These are phyloP conservation scores for Halcyon senegalensis DNA, from an alignment of 2,113 vertebrate genomes.

Conservation along the genomic window DNA sequence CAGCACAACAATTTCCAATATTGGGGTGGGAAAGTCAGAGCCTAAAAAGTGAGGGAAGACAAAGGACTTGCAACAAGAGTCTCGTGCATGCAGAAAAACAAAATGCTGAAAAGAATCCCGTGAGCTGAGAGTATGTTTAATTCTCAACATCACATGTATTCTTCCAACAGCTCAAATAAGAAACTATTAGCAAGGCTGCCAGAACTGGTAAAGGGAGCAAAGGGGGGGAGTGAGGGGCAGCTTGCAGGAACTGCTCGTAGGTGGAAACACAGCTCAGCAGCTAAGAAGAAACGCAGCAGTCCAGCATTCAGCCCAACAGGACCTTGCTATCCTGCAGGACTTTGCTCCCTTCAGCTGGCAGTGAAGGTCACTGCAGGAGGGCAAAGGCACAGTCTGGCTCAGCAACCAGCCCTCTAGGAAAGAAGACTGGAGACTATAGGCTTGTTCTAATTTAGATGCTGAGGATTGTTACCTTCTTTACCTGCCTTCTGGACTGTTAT, in stretches of 20 bases:
- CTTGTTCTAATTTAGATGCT: not conserved
- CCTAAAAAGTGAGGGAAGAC: not conserved
- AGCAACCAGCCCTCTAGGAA: not conserved
- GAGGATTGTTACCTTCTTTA: not conserved
- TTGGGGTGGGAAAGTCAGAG: not conserved
- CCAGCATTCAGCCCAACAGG: accelerated
- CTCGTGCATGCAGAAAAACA: not conserved
- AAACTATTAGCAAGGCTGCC: not conserved
- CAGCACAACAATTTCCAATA: not conserved
- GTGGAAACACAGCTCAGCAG: not conserved
- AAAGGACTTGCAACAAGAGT: not conserved
- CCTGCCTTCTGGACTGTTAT: not conserved
- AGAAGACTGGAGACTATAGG: no score
- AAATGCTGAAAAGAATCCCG: not conserved
- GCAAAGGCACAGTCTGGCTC: not conserved
- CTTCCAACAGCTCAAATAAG: constrained; percentile 17
- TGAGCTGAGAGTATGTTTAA: not conserved
- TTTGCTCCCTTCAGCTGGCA: not conserved
- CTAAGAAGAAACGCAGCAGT: not conserved
- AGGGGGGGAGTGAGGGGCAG: accelerated
- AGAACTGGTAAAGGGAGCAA: not conserved
- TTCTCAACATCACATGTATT: not conserved
- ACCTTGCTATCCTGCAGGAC: not conserved
- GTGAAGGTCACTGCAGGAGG: not conserved
- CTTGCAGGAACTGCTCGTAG: not conserved